phyloP scores from a whole-genome alignment of 2,888 invertebrate genomes.

The Agrochola circellaris region DNA sequence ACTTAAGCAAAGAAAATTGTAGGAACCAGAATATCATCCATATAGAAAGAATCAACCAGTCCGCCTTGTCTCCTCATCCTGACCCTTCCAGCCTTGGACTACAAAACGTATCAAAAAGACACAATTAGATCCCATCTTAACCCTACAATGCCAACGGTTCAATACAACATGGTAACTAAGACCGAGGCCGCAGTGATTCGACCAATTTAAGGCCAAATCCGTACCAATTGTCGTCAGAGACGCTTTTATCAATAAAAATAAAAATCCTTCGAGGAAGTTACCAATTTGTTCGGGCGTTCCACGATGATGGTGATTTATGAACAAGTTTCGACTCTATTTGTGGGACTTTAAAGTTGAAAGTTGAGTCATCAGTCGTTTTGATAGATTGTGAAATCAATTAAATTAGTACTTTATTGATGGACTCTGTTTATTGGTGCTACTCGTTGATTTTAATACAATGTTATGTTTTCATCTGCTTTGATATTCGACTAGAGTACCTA shows the following conservation, averaged over 20 bases:
- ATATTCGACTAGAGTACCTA: slow-evolving; percentile 25
- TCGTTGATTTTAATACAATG: slow-evolving; percentile 64
- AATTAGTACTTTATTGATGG: slow-evolving; percentile 79
- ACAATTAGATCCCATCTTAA: slow-evolving; percentile 55
- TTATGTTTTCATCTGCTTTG: slow-evolving; percentile 62
- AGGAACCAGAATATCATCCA: slow-evolving; percentile 1
- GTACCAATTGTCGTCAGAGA: slow-evolving; percentile 85
- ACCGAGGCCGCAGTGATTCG: slow-evolving; percentile 76
- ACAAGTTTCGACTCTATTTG: slow-evolving; percentile 62
- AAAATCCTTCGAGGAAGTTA: slow-evolving; percentile 87
- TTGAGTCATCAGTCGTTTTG: slow-evolving; percentile 54
- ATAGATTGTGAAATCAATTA: slow-evolving; percentile 83
- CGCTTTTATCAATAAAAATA: slow-evolving; percentile 89
- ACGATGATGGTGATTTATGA: slow-evolving; percentile 57
- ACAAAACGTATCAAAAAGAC: slow-evolving; percentile 37
- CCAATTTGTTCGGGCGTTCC: slow-evolving; percentile 83
- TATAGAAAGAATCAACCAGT: not conserved
- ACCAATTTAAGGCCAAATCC: slow-evolving; percentile 86
- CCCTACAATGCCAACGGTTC: slow-evolving; percentile 56
- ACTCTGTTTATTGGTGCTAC: slow-evolving; percentile 72
- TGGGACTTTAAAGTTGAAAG: slow-evolving; percentile 21
- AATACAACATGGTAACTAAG: slow-evolving; percentile 64
- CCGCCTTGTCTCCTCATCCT: not conserved
- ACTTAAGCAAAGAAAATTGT: not conserved
- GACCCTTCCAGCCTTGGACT: slow-evolving; percentile 39